Percentiles rank a stretch among this genome's conserved stretches.
phyloP scores from a whole-genome alignment of 1,140 invertebrate genomes.

The Diplogasteroides magnus region DNA sequence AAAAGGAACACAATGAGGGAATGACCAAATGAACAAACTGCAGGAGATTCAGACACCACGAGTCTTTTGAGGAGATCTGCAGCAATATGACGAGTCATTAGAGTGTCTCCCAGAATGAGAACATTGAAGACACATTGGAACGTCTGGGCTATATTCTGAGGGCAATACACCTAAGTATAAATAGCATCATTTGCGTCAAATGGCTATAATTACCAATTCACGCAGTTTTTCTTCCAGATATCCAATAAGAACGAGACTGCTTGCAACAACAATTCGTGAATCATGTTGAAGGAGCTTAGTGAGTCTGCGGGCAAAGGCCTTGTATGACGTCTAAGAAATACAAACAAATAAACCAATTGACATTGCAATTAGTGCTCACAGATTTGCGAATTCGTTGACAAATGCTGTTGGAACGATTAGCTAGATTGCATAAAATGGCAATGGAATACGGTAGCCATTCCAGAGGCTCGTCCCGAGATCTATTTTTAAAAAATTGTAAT shows the following conservation, averaged over 20 bases:
- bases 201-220: constrained; percentile 31
- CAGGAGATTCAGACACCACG: constrained; percentile 36
- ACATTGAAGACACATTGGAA: constrained; percentile 46
- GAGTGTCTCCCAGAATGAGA: constrained; percentile 25
- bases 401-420: constrained; percentile 29
- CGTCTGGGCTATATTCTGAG: constrained; percentile 41
- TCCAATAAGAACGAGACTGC: constrained; percentile 38
- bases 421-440: constrained; percentile 31
- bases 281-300: constrained; percentile 33
- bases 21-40: constrained; percentile 8
- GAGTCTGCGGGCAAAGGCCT: constrained; percentile 25
- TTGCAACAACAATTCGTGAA: constrained; percentile 42
- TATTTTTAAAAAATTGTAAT: constrained; percentile 2
- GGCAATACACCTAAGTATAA: constrained; percentile 38
- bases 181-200: neutral
- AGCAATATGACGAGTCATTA: constrained; percentile 47
- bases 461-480: constrained; percentile 14
- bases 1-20: constrained; percentile 20
- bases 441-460: constrained; percentile 33
- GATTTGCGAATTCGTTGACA: constrained; percentile 35
- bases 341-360: constrained; percentile 15
- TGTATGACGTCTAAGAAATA: constrained; percentile 36
- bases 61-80: constrained; percentile 38
- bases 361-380: constrained; percentile 17
- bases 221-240: constrained; percentile 46